These are phyloP conservation scores for Tautogolabrus adspersus DNA, from an alignment of 2,113 vertebrate genomes.

Conservation along the genomic window DNA sequence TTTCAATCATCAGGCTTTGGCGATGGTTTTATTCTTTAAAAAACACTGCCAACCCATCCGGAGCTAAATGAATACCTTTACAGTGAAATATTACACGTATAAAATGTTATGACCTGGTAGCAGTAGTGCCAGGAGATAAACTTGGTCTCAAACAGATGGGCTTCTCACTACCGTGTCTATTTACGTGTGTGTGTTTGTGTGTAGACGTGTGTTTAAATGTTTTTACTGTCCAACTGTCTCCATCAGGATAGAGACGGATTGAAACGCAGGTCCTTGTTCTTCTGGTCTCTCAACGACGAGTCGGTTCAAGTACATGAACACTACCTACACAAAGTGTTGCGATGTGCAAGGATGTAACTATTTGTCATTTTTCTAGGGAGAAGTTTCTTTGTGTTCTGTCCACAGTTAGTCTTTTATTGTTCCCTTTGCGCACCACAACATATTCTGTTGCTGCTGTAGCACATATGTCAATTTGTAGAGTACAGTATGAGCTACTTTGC, in stretches of 20 bases:
- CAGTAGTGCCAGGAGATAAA: conserved; percentile 69
- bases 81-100: conserved; percentile 71
- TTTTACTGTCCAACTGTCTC: conserved; percentile 72
- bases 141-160: conserved; percentile 72
- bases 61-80: conserved; percentile 67
- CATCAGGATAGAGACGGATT: conserved; percentile 34
- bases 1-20: conserved; percentile 64
- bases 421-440: too few species aligned
- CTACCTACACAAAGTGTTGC: not conserved
- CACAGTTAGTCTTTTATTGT: not conserved
- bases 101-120: conserved; percentile 77
- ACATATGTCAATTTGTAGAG: conserved; percentile 7
- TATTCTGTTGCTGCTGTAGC: not conserved
- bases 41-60: conserved; percentile 60
- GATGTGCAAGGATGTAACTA: not conserved
- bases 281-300: conserved; percentile 1
- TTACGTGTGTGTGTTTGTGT: conserved; percentile 33
- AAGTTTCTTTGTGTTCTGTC: not conserved
- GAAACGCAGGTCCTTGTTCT: conserved; percentile 26
- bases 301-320: conserved; percentile 1
- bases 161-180: conserved; percentile 52
- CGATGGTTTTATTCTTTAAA: conserved; percentile 53
- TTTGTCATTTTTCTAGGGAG: not conserved
- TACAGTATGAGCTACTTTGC: not conserved
- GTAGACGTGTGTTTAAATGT: conserved; percentile 26